Percentiles rank a stretch among this genome's conserved stretches.
phyloP scores from a whole-genome alignment of 2,113 vertebrate genomes.

The Hipposideros armiger region DNA sequence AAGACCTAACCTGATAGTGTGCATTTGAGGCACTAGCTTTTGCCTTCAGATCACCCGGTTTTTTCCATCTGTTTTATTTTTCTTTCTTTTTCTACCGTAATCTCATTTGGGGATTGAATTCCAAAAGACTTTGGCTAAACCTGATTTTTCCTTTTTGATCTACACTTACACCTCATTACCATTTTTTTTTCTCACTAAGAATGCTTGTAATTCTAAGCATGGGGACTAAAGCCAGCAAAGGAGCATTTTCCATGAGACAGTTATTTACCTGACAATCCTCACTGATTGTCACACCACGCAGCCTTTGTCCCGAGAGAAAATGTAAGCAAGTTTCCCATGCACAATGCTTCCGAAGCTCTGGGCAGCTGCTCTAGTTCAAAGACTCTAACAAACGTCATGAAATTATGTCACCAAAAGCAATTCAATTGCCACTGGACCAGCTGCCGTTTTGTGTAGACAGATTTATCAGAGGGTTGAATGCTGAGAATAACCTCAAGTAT shows the following conservation, averaged over 20 bases:
- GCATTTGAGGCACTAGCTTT: neutral
- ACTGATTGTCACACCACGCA: neutral
- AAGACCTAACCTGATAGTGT: constrained; percentile 1
- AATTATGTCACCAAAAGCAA: constrained; percentile 72
- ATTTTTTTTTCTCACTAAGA: neutral
- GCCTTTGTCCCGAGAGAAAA: constrained; percentile 40
- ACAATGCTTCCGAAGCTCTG: constrained; percentile 42
- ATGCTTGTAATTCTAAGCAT: constrained; percentile 36
- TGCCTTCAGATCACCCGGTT: neutral
- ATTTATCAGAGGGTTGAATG: constrained; percentile 65
- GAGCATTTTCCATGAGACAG: neutral
- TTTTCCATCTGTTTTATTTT: neutral
- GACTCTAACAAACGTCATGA: constrained; percentile 59
- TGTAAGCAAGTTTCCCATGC: constrained; percentile 29
- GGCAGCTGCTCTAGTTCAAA: constrained; percentile 76
- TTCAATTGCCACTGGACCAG: constrained; percentile 65
- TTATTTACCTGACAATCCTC: constrained; percentile 37
- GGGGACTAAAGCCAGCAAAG: neutral
- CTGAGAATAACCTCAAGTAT: constrained; percentile 71
- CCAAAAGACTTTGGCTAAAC: neutral
- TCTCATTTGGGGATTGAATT: neutral
- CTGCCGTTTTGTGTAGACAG: constrained; percentile 78
- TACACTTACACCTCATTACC: neutral
- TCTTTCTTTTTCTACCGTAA: neutral
- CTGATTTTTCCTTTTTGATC: neutral